Evolutionary conservation across 2,113 vertebrate genomes (phyloP).

Genomic region (Chaetorhynchus papuensis): DNA sequence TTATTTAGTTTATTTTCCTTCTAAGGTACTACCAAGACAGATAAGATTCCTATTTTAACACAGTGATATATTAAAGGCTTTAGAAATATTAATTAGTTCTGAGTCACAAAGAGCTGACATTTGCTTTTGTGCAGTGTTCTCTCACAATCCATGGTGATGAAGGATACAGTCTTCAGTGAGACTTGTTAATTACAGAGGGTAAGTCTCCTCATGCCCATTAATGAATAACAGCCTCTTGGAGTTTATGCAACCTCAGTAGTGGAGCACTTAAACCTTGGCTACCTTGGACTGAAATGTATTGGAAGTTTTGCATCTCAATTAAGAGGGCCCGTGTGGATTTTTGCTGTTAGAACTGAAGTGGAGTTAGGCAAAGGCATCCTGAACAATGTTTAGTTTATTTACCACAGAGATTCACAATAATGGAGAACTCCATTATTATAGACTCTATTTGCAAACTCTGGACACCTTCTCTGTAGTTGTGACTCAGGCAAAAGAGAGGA

Average conservation of each 20-base stretch:
- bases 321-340: neutral
- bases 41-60: neutral
- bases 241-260: neutral
- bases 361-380: neutral
- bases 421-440: neutral
- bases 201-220: neutral
- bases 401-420: neutral
- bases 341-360: neutral
- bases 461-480: neutral
- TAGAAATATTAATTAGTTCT: neutral
- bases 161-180: neutral
- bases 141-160: neutral
- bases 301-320: neutral
- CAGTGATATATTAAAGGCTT: neutral
- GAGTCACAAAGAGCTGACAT: neutral
- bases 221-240: constrained; percentile 4
- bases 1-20: neutral
- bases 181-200: neutral
- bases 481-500: neutral
- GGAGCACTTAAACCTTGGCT: neutral
- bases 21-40: neutral
- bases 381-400: neutral
- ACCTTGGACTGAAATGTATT: neutral
- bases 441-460: neutral
- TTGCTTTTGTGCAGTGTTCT: constrained; percentile 11